Base-by-base conservation (phyloP, 2,797 vertebrate species). In the Takifugu ocellatus region DNA sequence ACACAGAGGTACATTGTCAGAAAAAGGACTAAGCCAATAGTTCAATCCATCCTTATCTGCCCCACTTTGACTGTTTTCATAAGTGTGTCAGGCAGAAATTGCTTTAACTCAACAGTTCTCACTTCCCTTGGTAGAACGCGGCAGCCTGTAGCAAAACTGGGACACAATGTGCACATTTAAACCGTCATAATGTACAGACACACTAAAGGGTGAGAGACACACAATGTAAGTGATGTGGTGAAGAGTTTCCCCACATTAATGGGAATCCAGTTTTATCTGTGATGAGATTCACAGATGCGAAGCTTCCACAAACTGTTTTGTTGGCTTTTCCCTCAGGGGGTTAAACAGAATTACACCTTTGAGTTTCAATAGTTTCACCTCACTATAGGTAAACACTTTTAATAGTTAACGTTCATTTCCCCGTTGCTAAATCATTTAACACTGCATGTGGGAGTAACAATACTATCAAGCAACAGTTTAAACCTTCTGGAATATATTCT, bases 341-440 rank as follows among this genome's bases (percentile, higher is more conserved):
- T 68, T 72, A 65, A 78, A 75, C 56, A 51, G 61, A 78, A 69
- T 68, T 66, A 67, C 60, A 47, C 43, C 51, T 62, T 84, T 78
- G 73, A 84, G 85, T 89, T 84, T 85, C 69, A 86, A 83, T 72
- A 25, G 79, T 86, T 72, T 82, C 64, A 66, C 62, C 55, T 73
- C 59, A 70, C 71, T 67, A 70, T 68, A 69, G 43, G 76, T 72
- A 82, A 70, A 85, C 72, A 64, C 49, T 83, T 75, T 88, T 74
- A 88, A 91, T 90, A 87, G 87, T 90, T 88, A 68, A 87, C 82
- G 78, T 71, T 70, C 64, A 84, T 86, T 86, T 84, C 75, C 67
- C 75, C 67, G 65, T 68, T 61, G 10, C 65, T 88, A 56, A 86
- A 89, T 84, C 62, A 86, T 85, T 80, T 51, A 84, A 46, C 61